Conservation (phyloP, 1,140 invertebrate genomes). For the Brachystomella parvula region DNA sequence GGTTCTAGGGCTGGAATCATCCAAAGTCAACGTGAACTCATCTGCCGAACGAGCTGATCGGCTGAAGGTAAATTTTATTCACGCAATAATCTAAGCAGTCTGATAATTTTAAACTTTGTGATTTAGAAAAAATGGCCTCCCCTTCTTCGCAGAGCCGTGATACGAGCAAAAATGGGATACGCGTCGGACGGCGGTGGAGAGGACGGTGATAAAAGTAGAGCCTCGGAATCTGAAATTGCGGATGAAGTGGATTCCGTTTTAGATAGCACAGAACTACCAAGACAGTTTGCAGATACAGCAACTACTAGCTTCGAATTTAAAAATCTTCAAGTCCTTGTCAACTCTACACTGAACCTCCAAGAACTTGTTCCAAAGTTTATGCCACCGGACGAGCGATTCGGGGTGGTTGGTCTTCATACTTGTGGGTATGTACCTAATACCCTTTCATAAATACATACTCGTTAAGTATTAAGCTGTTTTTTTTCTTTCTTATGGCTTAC, state of each 20-base stretch:
- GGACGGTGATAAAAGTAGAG: not conserved
- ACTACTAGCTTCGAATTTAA: too few species aligned
- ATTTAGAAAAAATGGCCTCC: slow-evolving; percentile 27
- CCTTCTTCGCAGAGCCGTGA: slow-evolving; percentile 25
- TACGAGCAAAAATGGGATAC: slow-evolving; percentile 8
- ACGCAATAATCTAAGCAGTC: too few species aligned
- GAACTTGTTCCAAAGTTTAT: slow-evolving; percentile 9
- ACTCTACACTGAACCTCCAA: too few species aligned
- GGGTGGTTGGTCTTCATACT: slow-evolving; percentile 72
- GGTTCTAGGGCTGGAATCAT: slow-evolving; percentile 71
- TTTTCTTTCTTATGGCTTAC: not conserved
- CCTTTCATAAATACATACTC: not conserved
- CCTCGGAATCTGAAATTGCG: not conserved
- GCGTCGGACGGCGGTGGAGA: not conserved
- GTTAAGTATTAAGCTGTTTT: not conserved
- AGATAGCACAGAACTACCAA: too few species aligned
- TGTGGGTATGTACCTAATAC: slow-evolving; percentile 53
- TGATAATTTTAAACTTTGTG: too few species aligned
- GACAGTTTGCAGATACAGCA: too few species aligned
- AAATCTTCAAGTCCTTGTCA: too few species aligned
- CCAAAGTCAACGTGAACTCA: slow-evolving; percentile 53
- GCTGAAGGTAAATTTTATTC: slow-evolving; percentile 44
- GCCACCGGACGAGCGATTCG: slow-evolving; percentile 42
- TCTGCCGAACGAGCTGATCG: slow-evolving; percentile 54
- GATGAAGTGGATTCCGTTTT: not conserved